Conservation (phyloP, 2,888 invertebrate species). For the Caenorhabditis sp. region DNA sequence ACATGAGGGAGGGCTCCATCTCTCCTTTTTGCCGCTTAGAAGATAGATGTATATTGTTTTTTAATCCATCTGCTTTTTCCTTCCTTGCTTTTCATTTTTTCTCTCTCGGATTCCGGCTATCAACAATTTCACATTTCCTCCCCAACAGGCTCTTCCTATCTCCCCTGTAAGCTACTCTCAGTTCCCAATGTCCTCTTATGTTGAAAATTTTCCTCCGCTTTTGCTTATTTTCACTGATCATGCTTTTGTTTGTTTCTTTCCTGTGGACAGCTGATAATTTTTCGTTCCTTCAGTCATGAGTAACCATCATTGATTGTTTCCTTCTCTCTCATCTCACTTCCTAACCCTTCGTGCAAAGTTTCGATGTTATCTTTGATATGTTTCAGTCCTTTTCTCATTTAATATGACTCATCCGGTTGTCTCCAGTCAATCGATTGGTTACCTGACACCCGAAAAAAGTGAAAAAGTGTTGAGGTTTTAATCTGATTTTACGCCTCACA, state of each 20-base stretch:
- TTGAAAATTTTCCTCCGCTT: neutral
- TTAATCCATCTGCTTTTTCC: conserved; percentile 34
- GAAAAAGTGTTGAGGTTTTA: conserved; percentile 34
- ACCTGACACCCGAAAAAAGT: conserved; percentile 23
- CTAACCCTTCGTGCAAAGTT: neutral
- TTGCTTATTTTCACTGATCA: neutral
- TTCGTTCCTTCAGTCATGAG: conserved; percentile 37
- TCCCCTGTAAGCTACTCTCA: no score
- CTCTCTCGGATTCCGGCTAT: conserved; percentile 3
- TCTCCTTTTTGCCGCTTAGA: conserved; percentile 48
- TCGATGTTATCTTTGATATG: conserved; percentile 18
- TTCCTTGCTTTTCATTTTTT: conserved; percentile 15
- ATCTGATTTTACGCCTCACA: conserved; percentile 53
- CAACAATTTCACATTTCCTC: conserved; percentile 9
- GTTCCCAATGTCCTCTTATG: no score
- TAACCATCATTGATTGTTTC: conserved; percentile 42
- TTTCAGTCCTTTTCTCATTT: conserved; percentile 29
- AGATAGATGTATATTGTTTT: conserved; percentile 56
- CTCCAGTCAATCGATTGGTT: conserved; percentile 47
- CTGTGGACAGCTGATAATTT: conserved; percentile 38
- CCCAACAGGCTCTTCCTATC: neutral
- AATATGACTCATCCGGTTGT: conserved; percentile 20
- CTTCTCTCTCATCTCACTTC: conserved; percentile 14
- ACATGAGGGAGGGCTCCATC: conserved; percentile 24
- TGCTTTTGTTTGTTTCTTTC: conserved; percentile 15